Evolutionary conservation across 1,140 invertebrate genomes (phyloP), one percentile per base, ranked within the genome.

Genomic region (Papilio xuthus): DNA sequence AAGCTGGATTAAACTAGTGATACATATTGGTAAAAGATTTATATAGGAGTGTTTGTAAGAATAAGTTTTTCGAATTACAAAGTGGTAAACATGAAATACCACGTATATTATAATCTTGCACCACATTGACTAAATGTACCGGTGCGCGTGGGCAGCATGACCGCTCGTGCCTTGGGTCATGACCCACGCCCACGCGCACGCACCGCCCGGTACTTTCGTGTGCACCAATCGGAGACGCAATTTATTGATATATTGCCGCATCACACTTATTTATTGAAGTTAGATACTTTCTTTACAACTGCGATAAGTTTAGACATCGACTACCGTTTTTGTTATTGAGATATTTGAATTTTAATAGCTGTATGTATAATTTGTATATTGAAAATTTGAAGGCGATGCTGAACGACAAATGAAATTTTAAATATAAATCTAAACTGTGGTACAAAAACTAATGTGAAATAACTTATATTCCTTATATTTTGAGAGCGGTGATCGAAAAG

Each of bases 251-350:
- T 83, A 88, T 83, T 74, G 81, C 81, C 83, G 79, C 80, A 86
- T 89, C 81, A 86, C 80, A 83, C 82, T 83, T 89, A 89, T 91
- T 89, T 89, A 89, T 90, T 88, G 85, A 81, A 81, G 79, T 83
- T 74, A 80, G 79, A 85, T 86, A 83, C 81, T 80, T 82, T 83
- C 82, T 89, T 86, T 89, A 90, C 83, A 76, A 79, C 74, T 78
- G 73, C 77, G 82, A 85, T 87, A 84, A 81, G 82, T 79, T 79
- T 78, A 56, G 67, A 72, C 79, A 41, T 79, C 82, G 77, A 84
- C 84, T 86, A 84, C 85, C 81, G 87, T 80, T 80, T 85, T 56
- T 67, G 44, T 82, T 83, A 75, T 79, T 80, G 53, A 69, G 79
- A 80, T 70, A 78, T 42, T 83, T 78, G 69, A 74, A 41, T 56